phyloP scores from a whole-genome alignment of 1,140 invertebrate species.

The Battus philenor region DNA sequence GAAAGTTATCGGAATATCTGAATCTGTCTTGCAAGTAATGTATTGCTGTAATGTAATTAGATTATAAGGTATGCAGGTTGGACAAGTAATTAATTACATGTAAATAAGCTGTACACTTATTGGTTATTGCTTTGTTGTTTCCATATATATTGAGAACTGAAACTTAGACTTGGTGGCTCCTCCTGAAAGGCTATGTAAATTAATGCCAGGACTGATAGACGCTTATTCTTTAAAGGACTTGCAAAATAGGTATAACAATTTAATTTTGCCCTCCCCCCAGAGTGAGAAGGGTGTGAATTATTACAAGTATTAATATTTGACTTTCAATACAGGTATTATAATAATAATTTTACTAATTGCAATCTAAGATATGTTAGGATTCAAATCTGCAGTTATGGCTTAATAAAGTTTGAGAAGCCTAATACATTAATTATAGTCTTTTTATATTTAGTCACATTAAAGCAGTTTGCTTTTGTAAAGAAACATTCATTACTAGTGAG shows the following conservation, averaged over 20 bases:
- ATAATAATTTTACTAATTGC: conserved; percentile 10
- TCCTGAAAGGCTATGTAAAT: conserved; percentile 1
- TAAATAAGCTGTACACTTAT: conserved; percentile 22
- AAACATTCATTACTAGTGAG: too few relatives aligned
- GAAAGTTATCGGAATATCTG: conserved; percentile 17
- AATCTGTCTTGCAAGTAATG: conserved; percentile 21
- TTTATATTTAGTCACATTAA: too few relatives aligned
- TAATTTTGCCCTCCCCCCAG: too few relatives aligned
- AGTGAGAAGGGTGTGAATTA: too few relatives aligned
- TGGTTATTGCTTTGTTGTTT: conserved; percentile 19
- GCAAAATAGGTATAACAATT: too few relatives aligned
- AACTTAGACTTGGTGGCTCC: conserved; percentile 11
- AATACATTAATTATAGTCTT: too few relatives aligned
- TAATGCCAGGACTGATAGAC: conserved; percentile 12
- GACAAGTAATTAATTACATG: conserved; percentile 20
- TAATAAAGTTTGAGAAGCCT: too few relatives aligned
- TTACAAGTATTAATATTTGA: conserved; percentile 1
- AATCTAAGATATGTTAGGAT: too few relatives aligned
- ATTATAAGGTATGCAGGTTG: conserved; percentile 20
- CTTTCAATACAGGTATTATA: conserved; percentile 13
- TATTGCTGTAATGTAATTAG: conserved; percentile 22
- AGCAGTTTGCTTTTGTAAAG: too few relatives aligned
- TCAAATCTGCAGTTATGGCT: too few relatives aligned
- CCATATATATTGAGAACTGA: conserved; percentile 13
- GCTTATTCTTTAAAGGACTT: too few relatives aligned